Conservation (phyloP, 2,797 vertebrate genomes). For the Sylvia borin region DNA sequence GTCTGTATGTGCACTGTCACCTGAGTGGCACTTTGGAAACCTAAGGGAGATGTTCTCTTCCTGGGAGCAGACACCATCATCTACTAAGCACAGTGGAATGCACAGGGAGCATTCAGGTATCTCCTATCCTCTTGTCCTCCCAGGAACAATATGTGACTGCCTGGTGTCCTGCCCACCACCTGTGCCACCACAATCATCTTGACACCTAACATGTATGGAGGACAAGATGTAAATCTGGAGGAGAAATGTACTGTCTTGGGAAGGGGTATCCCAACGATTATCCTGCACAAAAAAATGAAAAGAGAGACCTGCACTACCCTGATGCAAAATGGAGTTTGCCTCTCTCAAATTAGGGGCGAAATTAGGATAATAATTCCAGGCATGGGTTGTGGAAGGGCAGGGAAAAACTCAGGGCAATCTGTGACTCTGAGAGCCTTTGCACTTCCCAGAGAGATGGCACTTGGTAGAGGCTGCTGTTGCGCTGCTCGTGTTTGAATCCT, state of each 20-base stretch:
- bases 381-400: accelerated
- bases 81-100: accelerated
- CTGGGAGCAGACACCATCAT: not conserved
- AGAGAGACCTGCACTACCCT: not conserved
- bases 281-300: not conserved
- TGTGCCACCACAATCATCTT: not conserved
- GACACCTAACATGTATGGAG: accelerated
- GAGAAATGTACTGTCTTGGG: not conserved
- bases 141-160: not conserved
- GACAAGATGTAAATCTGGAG: not conserved
- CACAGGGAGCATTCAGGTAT: not conserved
- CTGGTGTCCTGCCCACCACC: not conserved
- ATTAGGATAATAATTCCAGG: not conserved
- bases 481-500: accelerated
- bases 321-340: not conserved
- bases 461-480: not conserved
- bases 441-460: not conserved
- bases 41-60: not conserved
- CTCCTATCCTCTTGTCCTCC: too few species aligned
- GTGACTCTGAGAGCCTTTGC: not conserved
- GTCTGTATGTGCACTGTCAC: not conserved
- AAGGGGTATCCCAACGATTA: accelerated
- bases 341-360: not conserved
- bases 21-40: not conserved
- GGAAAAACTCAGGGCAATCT: not conserved